These are phyloP conservation scores for Chunga burmeisteri DNA, from an alignment of 2,113 vertebrate genomes.

Conservation along the genomic window DNA sequence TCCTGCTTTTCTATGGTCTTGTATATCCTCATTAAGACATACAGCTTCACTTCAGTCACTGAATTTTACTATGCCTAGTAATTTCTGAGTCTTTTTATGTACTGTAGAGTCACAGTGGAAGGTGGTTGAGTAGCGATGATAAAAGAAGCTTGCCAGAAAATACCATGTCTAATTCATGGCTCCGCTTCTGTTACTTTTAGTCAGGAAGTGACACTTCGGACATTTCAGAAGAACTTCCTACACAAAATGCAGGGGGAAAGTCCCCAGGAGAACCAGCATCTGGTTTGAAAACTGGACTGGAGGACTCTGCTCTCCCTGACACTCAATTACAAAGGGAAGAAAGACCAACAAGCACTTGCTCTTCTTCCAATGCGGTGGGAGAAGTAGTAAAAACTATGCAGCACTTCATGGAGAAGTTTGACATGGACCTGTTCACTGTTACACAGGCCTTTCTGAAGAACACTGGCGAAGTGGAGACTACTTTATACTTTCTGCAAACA, in stretches of 20 bases:
- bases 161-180: not conserved
- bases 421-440: constrained; percentile 80
- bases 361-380: constrained; percentile 49
- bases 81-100: not conserved
- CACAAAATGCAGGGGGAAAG: not conserved
- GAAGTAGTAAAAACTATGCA: constrained; percentile 71
- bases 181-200: not conserved
- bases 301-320: not conserved
- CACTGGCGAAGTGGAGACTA: constrained; percentile 81
- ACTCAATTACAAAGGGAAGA: constrained; percentile 36
- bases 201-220: not conserved
- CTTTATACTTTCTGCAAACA: constrained; percentile 74
- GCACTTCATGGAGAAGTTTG: constrained; percentile 79
- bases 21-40: not conserved
- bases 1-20: not conserved
- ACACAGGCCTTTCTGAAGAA: constrained; percentile 89
- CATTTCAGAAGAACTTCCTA: not conserved
- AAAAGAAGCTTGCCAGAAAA: not conserved
- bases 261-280: not conserved
- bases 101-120: not conserved
- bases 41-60: not conserved
- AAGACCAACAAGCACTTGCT: constrained; percentile 3
- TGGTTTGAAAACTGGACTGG: not conserved
- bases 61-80: not conserved
- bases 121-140: not conserved